Percentiles rank a stretch among this genome's conserved stretches.
phyloP scores from a whole-genome alignment of 2,888 invertebrate genomes.

The Aphodius sticticus region DNA sequence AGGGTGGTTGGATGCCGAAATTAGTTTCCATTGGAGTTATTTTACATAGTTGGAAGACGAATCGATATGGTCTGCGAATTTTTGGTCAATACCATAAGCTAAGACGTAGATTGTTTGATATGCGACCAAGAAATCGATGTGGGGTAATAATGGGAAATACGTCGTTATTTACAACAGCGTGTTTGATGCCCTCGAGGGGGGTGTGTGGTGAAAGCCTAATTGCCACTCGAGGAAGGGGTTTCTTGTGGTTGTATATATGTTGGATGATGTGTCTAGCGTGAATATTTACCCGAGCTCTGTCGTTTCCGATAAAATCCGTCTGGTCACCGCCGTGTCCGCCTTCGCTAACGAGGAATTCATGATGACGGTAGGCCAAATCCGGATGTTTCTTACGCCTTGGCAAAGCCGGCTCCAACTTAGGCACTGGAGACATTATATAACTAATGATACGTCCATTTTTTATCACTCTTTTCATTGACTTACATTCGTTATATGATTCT shows the following conservation, averaged over 20 bases:
- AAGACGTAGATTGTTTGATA: not conserved
- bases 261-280: not conserved
- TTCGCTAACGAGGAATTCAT: constrained; percentile 77
- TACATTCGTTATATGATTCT: constrained; percentile 55
- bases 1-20: too few species aligned
- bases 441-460: constrained; percentile 47
- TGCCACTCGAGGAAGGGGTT: not conserved
- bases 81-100: not conserved
- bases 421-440: constrained; percentile 53
- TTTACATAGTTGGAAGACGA: not conserved
- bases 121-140: not conserved
- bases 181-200: too few species aligned
- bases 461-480: constrained; percentile 48
- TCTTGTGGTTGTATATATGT: constrained; percentile 15
- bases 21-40: too few species aligned
- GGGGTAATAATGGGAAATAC: not conserved
- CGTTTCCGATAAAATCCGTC: constrained; percentile 65
- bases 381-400: constrained; percentile 90
- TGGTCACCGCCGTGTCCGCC: constrained; percentile 68
- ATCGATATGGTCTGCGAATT: not conserved
- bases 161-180: not conserved
- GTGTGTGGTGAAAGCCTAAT: too few species aligned
- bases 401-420: constrained; percentile 81
- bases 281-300: constrained; percentile 71
- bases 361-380: constrained; percentile 86